phyloP scores from a whole-genome alignment of 1,140 invertebrate species.

The Neodiprion virginianus region DNA sequence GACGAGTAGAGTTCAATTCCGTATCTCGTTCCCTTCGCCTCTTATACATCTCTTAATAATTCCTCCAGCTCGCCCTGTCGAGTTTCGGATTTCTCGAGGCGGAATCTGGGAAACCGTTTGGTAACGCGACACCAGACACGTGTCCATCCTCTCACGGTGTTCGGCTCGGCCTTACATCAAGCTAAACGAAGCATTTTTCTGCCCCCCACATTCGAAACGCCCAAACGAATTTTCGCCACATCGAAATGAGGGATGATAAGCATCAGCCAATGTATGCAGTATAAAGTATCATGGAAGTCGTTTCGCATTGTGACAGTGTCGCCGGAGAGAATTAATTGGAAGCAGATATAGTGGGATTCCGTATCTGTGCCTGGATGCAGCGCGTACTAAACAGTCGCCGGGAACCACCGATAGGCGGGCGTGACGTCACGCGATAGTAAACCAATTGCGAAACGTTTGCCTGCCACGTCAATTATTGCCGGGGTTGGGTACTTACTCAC shows the following conservation, averaged over 20 bases:
- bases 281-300: no score
- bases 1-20: background rate
- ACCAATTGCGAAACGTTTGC: slow-evolving; percentile 38
- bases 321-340: no score
- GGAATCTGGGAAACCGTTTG: slow-evolving; percentile 42
- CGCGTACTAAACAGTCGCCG: slow-evolving; percentile 31
- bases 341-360: slow-evolving; percentile 11
- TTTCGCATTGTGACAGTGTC: no score
- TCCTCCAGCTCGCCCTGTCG: slow-evolving; percentile 9
- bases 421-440: slow-evolving; percentile 38
- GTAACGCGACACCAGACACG: slow-evolving; percentile 41
- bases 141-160: slow-evolving; percentile 23
- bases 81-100: slow-evolving; percentile 35
- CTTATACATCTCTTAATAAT: no score
- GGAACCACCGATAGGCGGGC: background rate
- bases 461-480: slow-evolving; percentile 39
- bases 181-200: slow-evolving; percentile 31
- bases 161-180: background rate
- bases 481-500: background rate
- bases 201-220: slow-evolving; percentile 20
- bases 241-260: background rate
- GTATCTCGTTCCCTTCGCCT: no score
- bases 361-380: slow-evolving; percentile 44
- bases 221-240: slow-evolving; percentile 10
- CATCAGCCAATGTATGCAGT: no score